Percentiles rank a stretch among this genome's conserved stretches.
Evolutionary conservation across 2,797 vertebrate genomes (phyloP).

Genomic region (Sebastes umbrosus): DNA sequence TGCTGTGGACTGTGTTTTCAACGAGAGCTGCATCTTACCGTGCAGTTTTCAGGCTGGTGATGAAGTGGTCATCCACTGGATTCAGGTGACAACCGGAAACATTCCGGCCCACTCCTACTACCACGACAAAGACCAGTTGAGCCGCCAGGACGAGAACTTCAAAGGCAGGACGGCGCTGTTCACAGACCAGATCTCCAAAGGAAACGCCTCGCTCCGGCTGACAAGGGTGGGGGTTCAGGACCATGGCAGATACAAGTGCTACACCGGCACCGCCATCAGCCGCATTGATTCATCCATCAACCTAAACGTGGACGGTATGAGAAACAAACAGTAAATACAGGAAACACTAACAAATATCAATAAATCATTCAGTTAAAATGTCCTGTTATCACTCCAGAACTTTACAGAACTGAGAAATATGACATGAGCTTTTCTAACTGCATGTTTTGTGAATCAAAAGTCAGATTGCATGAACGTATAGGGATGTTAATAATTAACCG

Average conservation of each 20-base stretch:
- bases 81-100: no score
- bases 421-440: no score
- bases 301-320: conserved; percentile 71
- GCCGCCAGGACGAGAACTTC: conserved; percentile 39
- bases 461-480: no score
- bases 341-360: no score
- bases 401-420: no score
- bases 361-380: no score
- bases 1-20: not conserved
- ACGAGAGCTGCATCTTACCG: conserved; percentile 23
- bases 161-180: conserved; percentile 73
- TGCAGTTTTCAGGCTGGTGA: not conserved
- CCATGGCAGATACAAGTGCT: conserved; percentile 78
- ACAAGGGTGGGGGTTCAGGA: conserved; percentile 59
- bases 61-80: conserved; percentile 63
- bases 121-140: conserved; percentile 36
- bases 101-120: conserved; percentile 69
- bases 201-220: conserved; percentile 81
- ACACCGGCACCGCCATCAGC: conserved; percentile 47
- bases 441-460: no score
- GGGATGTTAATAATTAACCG: no score
- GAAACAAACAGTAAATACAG: not conserved
- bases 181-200: conserved; percentile 51
- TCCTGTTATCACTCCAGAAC: no score
- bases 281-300: not conserved